phyloP scores from a whole-genome alignment of 2,797 vertebrate genomes.

The Threskiornis aethiopicus region DNA sequence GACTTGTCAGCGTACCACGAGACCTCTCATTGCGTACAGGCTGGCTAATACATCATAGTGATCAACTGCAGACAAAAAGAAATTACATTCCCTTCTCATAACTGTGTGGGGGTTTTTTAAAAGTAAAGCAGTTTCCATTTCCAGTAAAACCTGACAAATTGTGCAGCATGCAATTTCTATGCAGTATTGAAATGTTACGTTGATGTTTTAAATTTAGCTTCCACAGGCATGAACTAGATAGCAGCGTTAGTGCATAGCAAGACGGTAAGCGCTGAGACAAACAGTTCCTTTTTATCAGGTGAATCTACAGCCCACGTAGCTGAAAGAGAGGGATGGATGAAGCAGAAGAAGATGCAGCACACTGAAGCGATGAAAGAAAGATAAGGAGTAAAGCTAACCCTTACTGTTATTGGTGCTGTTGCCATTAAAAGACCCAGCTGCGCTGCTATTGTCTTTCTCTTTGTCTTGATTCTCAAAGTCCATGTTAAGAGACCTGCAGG shows the following conservation, averaged over 20 bases:
- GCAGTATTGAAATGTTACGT: background rate
- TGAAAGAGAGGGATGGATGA: background rate
- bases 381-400: slow-evolving; percentile 47
- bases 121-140: background rate
- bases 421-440: slow-evolving; percentile 87
- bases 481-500: slow-evolving; percentile 96
- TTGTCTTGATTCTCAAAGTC: slow-evolving; percentile 99
- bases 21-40: background rate
- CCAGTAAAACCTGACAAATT: background rate
- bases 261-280: background rate
- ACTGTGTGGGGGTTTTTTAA: background rate
- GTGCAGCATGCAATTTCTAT: background rate
- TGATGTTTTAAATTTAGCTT: background rate
- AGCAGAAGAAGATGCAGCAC: background rate
- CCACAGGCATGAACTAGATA: background rate
- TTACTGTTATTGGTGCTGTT: slow-evolving; percentile 97
- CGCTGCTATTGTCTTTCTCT: slow-evolving; percentile 90
- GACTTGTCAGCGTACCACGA: background rate
- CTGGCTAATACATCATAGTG: accelerated
- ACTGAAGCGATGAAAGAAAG: background rate
- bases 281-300: background rate
- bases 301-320: background rate
- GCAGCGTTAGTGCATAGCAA: background rate
- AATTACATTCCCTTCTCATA: background rate
- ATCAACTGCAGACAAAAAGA: background rate